These are phyloP conservation scores for Polypterus senegalus DNA, from an alignment of 2,113 vertebrate genomes.

Conservation along the genomic window DNA sequence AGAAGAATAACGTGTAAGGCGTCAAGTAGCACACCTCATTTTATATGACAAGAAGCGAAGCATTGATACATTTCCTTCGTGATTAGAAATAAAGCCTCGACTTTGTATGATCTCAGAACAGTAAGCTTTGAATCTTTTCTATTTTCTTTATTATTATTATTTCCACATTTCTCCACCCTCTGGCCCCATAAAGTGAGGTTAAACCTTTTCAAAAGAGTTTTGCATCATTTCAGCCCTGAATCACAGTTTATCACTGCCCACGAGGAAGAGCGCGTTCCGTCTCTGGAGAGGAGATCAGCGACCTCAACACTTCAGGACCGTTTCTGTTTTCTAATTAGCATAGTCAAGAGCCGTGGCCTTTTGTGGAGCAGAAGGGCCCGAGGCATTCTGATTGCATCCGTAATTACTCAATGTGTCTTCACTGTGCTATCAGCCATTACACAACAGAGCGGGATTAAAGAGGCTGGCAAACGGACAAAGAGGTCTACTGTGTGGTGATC, in stretches of 20 bases:
- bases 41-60: too few species aligned
- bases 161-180: neutral
- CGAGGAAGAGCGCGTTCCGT: neutral
- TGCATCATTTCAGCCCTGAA: neutral
- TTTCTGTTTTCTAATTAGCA: neutral
- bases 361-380: neutral
- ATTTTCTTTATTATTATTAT: neutral
- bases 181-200: neutral
- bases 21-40: too few species aligned
- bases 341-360: neutral
- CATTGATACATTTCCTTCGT: too few species aligned
- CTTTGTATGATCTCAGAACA: too few species aligned
- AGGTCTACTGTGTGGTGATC: neutral
- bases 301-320: neutral
- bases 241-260: neutral
- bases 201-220: neutral
- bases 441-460: neutral
- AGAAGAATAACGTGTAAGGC: too few species aligned
- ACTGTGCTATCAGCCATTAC: neutral
- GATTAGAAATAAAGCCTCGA: too few species aligned
- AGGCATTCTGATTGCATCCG: slow-evolving; percentile 16
- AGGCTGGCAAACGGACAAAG: neutral
- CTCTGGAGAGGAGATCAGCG: neutral
- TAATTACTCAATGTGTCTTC: slow-evolving; percentile 7
- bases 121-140: too few species aligned